These are phyloP conservation scores for Dermochelys coriacea DNA, from an alignment of 2,797 vertebrate species.

Conservation along the genomic window DNA sequence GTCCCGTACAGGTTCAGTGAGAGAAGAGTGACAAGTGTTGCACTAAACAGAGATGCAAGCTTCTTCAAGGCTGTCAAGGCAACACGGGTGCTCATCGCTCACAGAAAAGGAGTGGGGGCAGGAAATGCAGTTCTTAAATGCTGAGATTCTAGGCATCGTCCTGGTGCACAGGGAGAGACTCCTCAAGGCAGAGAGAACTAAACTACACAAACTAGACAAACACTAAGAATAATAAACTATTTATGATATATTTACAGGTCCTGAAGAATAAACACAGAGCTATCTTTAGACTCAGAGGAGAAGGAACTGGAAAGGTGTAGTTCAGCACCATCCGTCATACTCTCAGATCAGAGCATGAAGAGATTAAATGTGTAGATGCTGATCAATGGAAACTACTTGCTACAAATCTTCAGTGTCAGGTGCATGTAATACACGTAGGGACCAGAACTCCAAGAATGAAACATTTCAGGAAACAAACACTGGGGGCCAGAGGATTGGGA, in stretches of 20 bases:
- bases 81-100: neutral
- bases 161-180: neutral
- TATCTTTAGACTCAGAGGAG: neutral
- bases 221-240: neutral
- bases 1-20: neutral
- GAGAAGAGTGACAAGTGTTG: neutral
- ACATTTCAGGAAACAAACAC: neutral
- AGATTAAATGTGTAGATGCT: neutral
- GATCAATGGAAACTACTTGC: neutral
- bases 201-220: neutral
- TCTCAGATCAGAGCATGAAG: neutral
- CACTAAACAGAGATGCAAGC: neutral
- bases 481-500: neutral
- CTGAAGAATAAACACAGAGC: neutral
- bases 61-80: neutral
- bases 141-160: neutral
- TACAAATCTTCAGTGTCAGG: neutral
- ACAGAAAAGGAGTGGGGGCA: neutral
- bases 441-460: neutral
- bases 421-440: neutral
- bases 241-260: neutral
- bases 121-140: neutral
- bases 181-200: neutral
- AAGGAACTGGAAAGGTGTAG: neutral
- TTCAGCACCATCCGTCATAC: neutral